phyloP scores from a whole-genome alignment of 2,113 vertebrate genomes.

The Lynx canadensis region DNA sequence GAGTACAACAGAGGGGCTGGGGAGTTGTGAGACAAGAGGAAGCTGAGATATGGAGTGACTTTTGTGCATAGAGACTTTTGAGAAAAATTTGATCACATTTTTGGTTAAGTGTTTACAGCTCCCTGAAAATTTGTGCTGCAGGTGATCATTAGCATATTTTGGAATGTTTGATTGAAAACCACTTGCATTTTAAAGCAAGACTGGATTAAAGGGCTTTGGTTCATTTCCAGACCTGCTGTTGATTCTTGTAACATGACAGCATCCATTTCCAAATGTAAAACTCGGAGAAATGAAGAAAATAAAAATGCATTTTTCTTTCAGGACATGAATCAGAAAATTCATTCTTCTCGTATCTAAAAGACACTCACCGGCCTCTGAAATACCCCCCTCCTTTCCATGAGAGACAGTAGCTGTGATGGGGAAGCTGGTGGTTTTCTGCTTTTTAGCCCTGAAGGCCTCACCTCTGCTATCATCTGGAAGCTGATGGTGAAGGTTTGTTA shows the following conservation, averaged over 20 bases:
- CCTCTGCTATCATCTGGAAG: slow-evolving; percentile 71
- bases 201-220: slow-evolving; percentile 29
- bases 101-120: slow-evolving; percentile 10
- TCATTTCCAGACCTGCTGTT: slow-evolving; percentile 49
- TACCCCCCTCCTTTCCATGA: background rate
- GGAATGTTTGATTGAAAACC: slow-evolving; percentile 14
- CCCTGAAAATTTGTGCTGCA: background rate
- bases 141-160: slow-evolving; percentile 45
- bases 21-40: background rate
- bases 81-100: background rate
- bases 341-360: slow-evolving; percentile 60
- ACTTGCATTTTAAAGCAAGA: slow-evolving; percentile 33
- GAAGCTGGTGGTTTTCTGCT: slow-evolving; percentile 47
- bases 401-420: background rate
- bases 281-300: background rate
- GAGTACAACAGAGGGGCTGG: background rate
- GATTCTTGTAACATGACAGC: slow-evolving; percentile 60
- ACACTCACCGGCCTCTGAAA: slow-evolving; percentile 66
- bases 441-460: slow-evolving; percentile 64
- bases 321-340: slow-evolving; percentile 65
- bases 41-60: background rate
- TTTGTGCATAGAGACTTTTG: background rate
- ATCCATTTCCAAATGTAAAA: slow-evolving; percentile 52
- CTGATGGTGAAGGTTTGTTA: slow-evolving; percentile 72
- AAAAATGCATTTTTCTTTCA: slow-evolving; percentile 54